A percentile compares a stretch with the other conserved stretches of the same genome.
These are phyloP conservation scores for Mareca strepera DNA, from an alignment of 2,797 vertebrate genomes.

Conservation along the genomic window DNA sequence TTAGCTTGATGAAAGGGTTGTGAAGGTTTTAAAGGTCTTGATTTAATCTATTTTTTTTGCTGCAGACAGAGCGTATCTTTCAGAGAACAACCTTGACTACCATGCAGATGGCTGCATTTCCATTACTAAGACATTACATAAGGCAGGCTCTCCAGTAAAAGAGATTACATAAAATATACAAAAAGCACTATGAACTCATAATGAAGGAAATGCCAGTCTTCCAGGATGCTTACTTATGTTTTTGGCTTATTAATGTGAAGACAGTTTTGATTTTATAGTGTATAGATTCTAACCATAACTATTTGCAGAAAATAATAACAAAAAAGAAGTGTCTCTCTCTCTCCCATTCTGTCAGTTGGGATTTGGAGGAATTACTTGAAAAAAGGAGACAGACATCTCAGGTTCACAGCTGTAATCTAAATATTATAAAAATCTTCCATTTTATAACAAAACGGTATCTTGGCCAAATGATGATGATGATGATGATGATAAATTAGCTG, in stretches of 20 bases:
- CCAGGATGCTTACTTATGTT: neutral
- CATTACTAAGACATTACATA: constrained; percentile 34
- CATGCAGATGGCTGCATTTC: constrained; percentile 8
- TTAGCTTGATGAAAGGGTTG: neutral
- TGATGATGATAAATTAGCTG: too few relatives aligned
- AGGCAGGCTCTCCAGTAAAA: constrained; percentile 6
- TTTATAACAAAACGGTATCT: neutral
- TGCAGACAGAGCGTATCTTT: neutral
- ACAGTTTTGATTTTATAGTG: neutral
- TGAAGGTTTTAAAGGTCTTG: neutral
- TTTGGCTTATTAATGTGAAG: neutral
- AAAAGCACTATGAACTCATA: neutral
- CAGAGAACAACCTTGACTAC: constrained; percentile 23
- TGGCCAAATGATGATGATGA: neutral
- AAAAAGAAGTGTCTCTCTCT: neutral
- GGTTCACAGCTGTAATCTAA: neutral
- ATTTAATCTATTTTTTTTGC: neutral
- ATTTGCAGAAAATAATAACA: neutral
- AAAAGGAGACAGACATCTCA: neutral
- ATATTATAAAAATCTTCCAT: neutral
- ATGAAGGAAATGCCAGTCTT: neutral
- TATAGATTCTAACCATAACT: neutral
- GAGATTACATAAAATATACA: constrained; percentile 22
- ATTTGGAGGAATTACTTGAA: neutral
- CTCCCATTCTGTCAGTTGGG: neutral